Conservation (phyloP, 2,888 invertebrate species). For the Apamea sordens region DNA sequence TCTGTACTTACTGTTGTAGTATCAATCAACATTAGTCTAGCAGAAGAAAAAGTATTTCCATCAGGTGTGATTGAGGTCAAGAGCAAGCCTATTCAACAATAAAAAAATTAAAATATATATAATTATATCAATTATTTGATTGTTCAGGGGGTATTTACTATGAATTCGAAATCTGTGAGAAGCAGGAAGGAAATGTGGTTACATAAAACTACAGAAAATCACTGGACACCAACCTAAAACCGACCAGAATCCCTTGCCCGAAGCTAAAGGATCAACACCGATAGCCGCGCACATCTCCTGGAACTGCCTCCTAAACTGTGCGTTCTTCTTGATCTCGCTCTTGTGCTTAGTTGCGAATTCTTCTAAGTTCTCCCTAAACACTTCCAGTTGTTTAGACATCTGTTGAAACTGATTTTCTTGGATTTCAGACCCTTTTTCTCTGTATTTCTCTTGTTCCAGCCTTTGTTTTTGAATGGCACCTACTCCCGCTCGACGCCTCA, state of each 20-base stretch:
- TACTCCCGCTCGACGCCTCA: slow-evolving; percentile 96
- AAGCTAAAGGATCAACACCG: slow-evolving; percentile 99
- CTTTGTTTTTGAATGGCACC: slow-evolving; percentile 97
- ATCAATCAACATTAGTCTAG: not conserved
- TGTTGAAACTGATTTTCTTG: slow-evolving; percentile 98
- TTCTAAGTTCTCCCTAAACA: slow-evolving; percentile 97
- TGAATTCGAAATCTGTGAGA: not conserved
- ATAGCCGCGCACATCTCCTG: slow-evolving; percentile 99
- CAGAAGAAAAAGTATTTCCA: not conserved
- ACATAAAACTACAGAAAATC: not conserved
- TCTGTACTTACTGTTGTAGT: not conserved
- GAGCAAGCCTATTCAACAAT: too few species aligned
- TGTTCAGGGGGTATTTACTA: not conserved
- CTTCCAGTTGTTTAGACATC: slow-evolving; percentile 98
- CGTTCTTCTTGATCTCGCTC: slow-evolving; percentile 97
- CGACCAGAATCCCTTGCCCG: slow-evolving; percentile 99
- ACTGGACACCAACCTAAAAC: slow-evolving; percentile 91
- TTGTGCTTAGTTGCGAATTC: slow-evolving; percentile 99
- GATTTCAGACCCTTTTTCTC: slow-evolving; percentile 97
- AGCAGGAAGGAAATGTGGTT: not conserved
- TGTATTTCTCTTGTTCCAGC: slow-evolving; percentile 96
- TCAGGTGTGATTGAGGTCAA: too few species aligned
- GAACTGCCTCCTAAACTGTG: slow-evolving; percentile 98
- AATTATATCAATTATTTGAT: not conserved
- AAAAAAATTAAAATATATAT: too few species aligned